These are phyloP conservation scores for Entelurus aequoreus DNA, from an alignment of 2,113 vertebrate species.

Conservation along the genomic window DNA sequence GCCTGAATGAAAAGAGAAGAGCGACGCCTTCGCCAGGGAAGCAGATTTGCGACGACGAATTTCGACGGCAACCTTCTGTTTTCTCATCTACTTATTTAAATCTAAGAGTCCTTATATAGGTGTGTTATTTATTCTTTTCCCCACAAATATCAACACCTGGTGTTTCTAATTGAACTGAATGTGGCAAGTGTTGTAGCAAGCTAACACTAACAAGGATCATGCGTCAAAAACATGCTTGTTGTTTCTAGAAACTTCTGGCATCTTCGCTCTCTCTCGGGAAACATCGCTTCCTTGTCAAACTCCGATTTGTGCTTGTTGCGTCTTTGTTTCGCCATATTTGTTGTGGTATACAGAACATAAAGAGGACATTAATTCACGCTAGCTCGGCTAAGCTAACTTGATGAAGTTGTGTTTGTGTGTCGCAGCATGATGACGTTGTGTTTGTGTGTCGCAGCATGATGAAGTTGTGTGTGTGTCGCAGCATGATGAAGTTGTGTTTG, in stretches of 20 bases:
- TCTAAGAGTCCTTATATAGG: constrained; percentile 16
- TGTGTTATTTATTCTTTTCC: constrained; percentile 2
- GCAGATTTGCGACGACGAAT: not conserved
- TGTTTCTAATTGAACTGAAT: not conserved
- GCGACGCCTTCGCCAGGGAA: constrained; percentile 26
- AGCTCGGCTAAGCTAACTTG: constrained; percentile 17
- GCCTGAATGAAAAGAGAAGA: constrained; percentile 59
- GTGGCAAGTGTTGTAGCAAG: constrained; percentile 8
- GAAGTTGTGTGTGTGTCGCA: constrained; percentile 19
- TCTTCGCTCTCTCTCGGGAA: not conserved
- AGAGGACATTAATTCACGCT: constrained; percentile 3
- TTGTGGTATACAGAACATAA: not conserved
- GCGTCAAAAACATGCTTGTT: not conserved
- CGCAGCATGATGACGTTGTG: constrained; percentile 60
- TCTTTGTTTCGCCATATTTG: not conserved
- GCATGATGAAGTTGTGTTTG: constrained; percentile 58
- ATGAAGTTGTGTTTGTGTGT: constrained; percentile 12
- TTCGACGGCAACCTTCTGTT: not conserved
- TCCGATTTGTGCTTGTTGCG: too few relatives aligned
- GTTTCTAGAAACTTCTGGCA: constrained; percentile 41
- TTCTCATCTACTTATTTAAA: not conserved
- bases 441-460: constrained; percentile 64
- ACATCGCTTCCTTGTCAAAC: not conserved
- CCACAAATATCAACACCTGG: too few relatives aligned
- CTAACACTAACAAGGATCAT: constrained; percentile 1